These are phyloP conservation scores for Siniperca scherzeri DNA, from an alignment of 2,797 vertebrate genomes.

Conservation along the genomic window DNA sequence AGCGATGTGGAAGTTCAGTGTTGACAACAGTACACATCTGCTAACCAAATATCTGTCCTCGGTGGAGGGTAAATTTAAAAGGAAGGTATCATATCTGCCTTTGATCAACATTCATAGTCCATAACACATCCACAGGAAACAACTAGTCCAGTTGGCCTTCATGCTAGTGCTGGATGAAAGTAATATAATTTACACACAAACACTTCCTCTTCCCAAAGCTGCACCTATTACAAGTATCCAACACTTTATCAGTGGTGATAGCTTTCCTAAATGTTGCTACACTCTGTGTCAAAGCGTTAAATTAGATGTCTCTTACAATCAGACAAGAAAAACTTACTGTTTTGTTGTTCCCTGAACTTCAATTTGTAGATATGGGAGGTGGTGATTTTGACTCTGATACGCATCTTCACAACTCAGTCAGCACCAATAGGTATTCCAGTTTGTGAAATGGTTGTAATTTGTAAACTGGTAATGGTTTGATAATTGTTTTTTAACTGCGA, in stretches of 20 bases:
- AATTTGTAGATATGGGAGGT: not conserved
- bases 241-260: constrained; percentile 39
- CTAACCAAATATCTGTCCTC: constrained; percentile 38
- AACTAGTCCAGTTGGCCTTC: constrained; percentile 20
- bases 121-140: constrained; percentile 24
- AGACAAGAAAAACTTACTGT: constrained; percentile 39
- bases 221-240: constrained; percentile 31
- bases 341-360: constrained; percentile 16
- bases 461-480: not conserved
- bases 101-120: constrained; percentile 8
- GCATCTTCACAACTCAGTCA: not conserved
- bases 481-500: constrained; percentile 1
- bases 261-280: constrained; percentile 32
- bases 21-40: constrained; percentile 46
- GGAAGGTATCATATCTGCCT: constrained; percentile 13
- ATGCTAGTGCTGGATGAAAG: constrained; percentile 7
- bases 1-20: constrained; percentile 36
- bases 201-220: constrained; percentile 16
- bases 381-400: not conserved
- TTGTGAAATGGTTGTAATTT: not conserved
- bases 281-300: constrained; percentile 38
- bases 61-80: constrained; percentile 27
- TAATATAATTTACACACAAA: constrained; percentile 39
- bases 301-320: constrained; percentile 58
- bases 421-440: not conserved